Conservation (phyloP, 2,888 invertebrate genomes). For the Aphodius sticticus region DNA sequence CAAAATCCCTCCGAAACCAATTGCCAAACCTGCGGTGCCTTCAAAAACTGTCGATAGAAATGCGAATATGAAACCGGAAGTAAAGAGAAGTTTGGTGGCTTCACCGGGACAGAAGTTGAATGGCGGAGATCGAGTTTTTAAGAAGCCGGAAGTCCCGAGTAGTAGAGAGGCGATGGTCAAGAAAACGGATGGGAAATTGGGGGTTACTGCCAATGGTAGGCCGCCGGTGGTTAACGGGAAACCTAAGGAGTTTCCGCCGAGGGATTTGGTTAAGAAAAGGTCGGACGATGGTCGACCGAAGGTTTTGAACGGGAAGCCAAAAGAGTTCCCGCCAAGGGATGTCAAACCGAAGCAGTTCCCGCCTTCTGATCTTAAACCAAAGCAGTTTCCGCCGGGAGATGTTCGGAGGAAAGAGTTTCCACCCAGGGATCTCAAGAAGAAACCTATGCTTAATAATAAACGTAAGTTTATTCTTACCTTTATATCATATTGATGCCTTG, state of each 20-base stretch:
- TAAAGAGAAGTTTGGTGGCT: neutral
- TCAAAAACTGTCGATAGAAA: constrained; percentile 1
- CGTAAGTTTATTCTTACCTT: constrained; percentile 45
- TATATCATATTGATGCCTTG: no score
- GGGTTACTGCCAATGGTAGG: neutral
- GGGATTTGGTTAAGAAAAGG: constrained; percentile 47
- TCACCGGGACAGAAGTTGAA: neutral
- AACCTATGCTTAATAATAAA: constrained; percentile 48
- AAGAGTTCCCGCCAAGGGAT: constrained; percentile 60
- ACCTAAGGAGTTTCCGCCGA: constrained; percentile 50
- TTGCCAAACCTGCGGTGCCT: constrained; percentile 7
- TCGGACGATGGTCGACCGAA: constrained; percentile 63
- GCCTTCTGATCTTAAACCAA: constrained; percentile 50
- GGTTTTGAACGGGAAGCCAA: constrained; percentile 54
- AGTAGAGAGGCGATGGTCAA: neutral
- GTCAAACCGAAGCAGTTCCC: constrained; percentile 60
- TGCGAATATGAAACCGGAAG: neutral
- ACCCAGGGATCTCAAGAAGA: constrained; percentile 50
- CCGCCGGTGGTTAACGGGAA: neutral
- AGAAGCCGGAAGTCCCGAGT: neutral
- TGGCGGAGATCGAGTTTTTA: neutral
- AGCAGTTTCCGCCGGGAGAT: constrained; percentile 53
- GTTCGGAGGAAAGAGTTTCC: constrained; percentile 49
- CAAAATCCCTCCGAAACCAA: constrained; percentile 12
- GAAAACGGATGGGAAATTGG: neutral